Evolutionary conservation across 2,113 vertebrate genomes (phyloP).

Genomic region (Melanerpes aurifrons): DNA sequence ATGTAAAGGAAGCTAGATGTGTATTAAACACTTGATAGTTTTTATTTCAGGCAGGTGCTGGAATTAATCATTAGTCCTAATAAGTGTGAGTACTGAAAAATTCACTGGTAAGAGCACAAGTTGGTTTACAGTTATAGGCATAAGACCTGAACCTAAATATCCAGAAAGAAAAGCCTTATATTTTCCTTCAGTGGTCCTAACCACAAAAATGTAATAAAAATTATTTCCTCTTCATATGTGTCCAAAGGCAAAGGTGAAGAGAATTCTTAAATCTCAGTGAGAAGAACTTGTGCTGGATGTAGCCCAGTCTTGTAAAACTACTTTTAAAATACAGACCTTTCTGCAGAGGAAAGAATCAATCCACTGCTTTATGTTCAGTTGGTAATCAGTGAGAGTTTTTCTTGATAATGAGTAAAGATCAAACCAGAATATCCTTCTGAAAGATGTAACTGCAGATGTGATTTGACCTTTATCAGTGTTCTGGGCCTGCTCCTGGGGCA

Average conservation of each 20-base stretch:
- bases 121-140: background rate
- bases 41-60: conserved; percentile 3
- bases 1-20: conserved; percentile 18
- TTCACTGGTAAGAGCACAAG: background rate
- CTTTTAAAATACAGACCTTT: background rate
- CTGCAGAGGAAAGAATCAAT: background rate
- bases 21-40: background rate
- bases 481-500: background rate
- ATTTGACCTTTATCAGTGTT: background rate
- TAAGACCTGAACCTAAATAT: background rate
- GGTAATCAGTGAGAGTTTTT: background rate
- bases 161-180: background rate
- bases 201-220: background rate
- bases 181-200: conserved; percentile 8
- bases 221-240: conserved; percentile 32
- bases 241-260: conserved; percentile 38
- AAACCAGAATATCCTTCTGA: background rate
- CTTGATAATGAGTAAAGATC: background rate
- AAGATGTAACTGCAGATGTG: background rate
- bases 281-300: background rate
- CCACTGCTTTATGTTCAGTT: background rate
- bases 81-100: background rate
- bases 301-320: background rate
- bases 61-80: background rate
- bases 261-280: background rate